Conservation (phyloP, 1,140 invertebrate species). For the Diploscapter pachys region DNA sequence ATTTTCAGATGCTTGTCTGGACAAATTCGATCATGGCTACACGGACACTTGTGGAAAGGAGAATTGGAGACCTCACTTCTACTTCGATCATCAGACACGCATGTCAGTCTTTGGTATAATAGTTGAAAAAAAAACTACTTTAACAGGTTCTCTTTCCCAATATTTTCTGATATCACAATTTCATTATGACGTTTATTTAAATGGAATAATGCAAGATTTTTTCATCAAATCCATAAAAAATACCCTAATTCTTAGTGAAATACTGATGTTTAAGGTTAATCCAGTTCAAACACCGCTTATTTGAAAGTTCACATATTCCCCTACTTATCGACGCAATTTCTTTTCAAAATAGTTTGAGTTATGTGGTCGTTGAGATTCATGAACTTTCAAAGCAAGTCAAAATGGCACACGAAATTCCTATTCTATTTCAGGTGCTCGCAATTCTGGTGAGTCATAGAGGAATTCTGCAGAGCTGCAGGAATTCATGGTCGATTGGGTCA, state of each 20-base stretch:
- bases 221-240: not conserved
- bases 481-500: too few relatives aligned
- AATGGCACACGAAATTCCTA: not conserved
- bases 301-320: too few relatives aligned
- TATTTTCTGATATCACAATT: not conserved
- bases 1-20: constrained; percentile 45
- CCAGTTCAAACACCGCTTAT: too few relatives aligned
- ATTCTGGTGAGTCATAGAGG: constrained; percentile 1
- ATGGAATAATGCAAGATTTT: not conserved
- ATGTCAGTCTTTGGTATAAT: constrained; percentile 22
- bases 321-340: too few relatives aligned
- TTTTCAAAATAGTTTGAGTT: too few relatives aligned
- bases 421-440: constrained; percentile 23
- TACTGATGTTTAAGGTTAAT: not conserved
- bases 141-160: not conserved
- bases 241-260: not conserved
- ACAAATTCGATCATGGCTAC: constrained; percentile 45
- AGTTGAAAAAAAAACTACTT: too few relatives aligned
- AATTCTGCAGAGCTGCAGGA: too few relatives aligned
- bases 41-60: constrained; percentile 40
- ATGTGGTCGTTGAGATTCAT: too few relatives aligned
- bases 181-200: not conserved
- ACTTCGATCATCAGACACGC: constrained; percentile 45
- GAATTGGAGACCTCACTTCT: constrained; percentile 48
- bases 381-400: too few relatives aligned